A percentile compares a stretch with the other conserved stretches of the same genome.
These are phyloP conservation scores for Pygoscelis adeliae DNA, from an alignment of 2,113 vertebrate genomes.

Conservation along the genomic window DNA sequence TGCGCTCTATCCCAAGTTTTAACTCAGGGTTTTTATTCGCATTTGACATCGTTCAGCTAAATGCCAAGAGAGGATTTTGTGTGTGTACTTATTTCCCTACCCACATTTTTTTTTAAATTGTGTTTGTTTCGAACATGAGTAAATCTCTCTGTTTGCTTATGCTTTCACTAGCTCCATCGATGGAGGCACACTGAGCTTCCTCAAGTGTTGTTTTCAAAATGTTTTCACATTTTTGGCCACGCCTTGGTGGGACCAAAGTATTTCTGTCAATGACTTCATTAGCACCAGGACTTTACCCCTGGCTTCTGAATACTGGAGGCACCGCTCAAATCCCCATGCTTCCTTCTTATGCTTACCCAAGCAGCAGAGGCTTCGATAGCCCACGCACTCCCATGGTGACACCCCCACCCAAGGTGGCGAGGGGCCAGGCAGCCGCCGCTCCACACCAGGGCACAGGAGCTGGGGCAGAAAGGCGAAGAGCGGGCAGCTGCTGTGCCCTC, in stretches of 20 bases:
- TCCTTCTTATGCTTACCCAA: neutral
- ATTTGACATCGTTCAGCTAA: conserved; percentile 53
- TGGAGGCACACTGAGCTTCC: neutral
- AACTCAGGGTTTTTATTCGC: conserved; percentile 55
- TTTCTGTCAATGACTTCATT: conserved; percentile 29
- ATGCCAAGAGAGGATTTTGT: conserved; percentile 30
- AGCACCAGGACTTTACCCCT: neutral
- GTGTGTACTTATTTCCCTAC: neutral
- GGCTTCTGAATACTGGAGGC: neutral
- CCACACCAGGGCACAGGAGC: neutral
- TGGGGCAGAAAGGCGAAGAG: neutral
- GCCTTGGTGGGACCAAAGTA: neutral
- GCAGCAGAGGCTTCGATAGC: neutral
- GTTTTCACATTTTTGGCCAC: neutral
- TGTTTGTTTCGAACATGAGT: neutral
- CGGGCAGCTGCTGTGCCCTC: accelerated
- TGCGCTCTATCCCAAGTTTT: conserved; percentile 47
- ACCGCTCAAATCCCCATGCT: accelerated
- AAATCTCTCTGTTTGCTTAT: neutral
- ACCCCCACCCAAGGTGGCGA: neutral
- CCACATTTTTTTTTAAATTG: neutral
- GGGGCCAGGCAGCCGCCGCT: neutral
- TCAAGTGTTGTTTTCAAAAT: conserved; percentile 10
- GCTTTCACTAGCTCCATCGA: neutral
- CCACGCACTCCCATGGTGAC: neutral